These are phyloP conservation scores for Heptranchias perlo DNA, from an alignment of 2,113 vertebrate species.

Conservation along the genomic window DNA sequence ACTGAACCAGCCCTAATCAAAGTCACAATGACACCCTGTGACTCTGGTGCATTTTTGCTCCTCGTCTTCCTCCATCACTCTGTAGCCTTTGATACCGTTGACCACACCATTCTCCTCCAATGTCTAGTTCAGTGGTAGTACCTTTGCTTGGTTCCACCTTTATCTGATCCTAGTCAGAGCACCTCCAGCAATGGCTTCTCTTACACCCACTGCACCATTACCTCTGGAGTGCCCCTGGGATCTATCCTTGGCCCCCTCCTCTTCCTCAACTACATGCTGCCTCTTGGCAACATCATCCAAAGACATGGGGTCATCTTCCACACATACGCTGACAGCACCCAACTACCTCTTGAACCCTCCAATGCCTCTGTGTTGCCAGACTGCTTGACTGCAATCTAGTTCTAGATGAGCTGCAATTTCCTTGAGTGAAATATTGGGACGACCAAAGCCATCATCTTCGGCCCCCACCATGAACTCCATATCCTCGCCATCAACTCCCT, in stretches of 20 bases:
- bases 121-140: background rate
- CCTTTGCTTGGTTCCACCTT: background rate
- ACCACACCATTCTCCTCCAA: background rate
- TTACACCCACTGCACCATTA: background rate
- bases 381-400: no score
- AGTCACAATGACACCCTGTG: background rate
- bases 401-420: no score
- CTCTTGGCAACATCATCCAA: background rate
- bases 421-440: no score
- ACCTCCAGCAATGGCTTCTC: background rate
- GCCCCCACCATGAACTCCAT: no score
- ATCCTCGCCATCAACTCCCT: no score
- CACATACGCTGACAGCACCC: background rate
- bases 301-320: background rate
- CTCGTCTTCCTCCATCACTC: background rate
- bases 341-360: background rate
- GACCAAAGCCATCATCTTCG: no score
- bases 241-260: background rate
- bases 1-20: background rate
- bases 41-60: background rate
- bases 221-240: background rate
- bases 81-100: background rate
- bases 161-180: background rate
- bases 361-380: no score
- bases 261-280: background rate